Evolutionary conservation across 2,797 vertebrate species (phyloP), one percentile per base, ranked within the genome.

Genomic region (Danio tinwini): DNA sequence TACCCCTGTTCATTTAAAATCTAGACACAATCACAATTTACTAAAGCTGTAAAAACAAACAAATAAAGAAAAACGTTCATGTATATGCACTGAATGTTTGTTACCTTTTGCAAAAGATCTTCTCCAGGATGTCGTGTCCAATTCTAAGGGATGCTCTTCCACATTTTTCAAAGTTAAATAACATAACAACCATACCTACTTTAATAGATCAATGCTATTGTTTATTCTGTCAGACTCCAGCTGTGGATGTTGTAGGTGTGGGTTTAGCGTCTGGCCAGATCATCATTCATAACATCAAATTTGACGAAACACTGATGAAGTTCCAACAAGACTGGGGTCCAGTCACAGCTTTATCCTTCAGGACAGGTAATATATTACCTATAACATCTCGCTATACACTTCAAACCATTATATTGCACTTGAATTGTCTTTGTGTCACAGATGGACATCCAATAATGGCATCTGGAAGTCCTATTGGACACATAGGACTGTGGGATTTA

Each of bases 261-360:
- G 97, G 98, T 74, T 93, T 95, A 73, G 88, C 91, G 0, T 95
- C 95, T 1, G 98, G 98, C 68, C 93, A 94, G 80, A 94, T 99
- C 45, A 81, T 99, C 82, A 89, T 99, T 78, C 97, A 99, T 88
- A 98, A 99, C 90, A 96, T 98, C 86, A 96, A 95, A 74, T 91
- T 95, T 90, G 93, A 99, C 85, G 95, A 98, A 91, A 96, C 93
- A 0, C 85, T 99, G 80, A 98, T 99, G 96, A 96, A 92, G 79
- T 99, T 99, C 90, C 94, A 92, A 0, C 98, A 99, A 86, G 98
- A 98, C 86, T 99, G 97, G 97, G 98, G 98, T 82, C 98, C 97
- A 52, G 89, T 99, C 88, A 98, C 93, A 62, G 91, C 95, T 2
- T 93, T 99, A 74, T 94, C 96, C 77, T 99, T 99, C 89, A 94